Evolutionary conservation across 2,113 vertebrate genomes (phyloP).

Genomic region (Procapra przewalskii): DNA sequence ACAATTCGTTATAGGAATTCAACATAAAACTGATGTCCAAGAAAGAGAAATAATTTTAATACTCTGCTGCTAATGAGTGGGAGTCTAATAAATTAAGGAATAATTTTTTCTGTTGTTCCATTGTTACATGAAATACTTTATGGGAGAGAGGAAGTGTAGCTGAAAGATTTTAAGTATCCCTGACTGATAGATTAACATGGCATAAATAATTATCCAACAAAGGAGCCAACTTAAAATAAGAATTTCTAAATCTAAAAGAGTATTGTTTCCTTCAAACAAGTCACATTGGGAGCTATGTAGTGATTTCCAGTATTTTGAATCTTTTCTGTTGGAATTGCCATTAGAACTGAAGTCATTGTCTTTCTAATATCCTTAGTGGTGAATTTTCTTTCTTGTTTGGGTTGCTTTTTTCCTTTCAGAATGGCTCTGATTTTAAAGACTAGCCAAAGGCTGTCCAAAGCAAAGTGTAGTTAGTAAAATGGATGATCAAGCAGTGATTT

Average conservation of each 20-base stretch:
- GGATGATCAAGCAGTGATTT: background rate
- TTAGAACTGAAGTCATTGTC: background rate
- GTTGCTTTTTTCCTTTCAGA: background rate
- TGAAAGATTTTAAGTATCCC: background rate
- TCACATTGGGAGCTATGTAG: background rate
- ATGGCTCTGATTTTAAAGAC: background rate
- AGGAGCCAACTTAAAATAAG: slow-evolving; percentile 20
- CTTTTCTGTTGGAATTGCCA: background rate
- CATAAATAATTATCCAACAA: slow-evolving; percentile 14
- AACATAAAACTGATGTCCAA: background rate
- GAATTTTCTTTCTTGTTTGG: background rate
- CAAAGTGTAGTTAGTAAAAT: background rate
- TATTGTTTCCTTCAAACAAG: background rate
- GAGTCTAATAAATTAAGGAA: background rate
- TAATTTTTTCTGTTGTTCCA: background rate
- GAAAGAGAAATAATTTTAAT: background rate
- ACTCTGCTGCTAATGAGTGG: background rate
- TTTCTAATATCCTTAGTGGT: background rate
- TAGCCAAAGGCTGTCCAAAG: background rate
- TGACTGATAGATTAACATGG: background rate
- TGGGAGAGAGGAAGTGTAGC: background rate
- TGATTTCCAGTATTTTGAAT: slow-evolving; percentile 2
- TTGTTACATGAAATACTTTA: background rate
- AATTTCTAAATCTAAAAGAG: background rate
- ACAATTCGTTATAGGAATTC: background rate